Percentiles rank a stretch among this genome's conserved stretches.
Evolutionary conservation across 1,140 invertebrate genomes (phyloP).

Genomic region (Sminthurinus signatus): DNA sequence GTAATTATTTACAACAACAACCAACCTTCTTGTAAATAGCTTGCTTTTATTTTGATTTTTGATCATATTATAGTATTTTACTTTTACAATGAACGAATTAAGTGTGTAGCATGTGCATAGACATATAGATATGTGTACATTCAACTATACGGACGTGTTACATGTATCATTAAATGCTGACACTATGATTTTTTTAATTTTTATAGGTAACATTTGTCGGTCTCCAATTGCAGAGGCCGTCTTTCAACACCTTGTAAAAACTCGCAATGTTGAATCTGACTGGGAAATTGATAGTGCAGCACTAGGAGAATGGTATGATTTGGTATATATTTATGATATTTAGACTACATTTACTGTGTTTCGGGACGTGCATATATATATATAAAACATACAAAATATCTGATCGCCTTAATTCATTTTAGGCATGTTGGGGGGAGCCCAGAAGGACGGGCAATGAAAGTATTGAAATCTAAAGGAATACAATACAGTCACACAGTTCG

Average conservation of each 20-base stretch:
- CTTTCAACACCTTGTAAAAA: constrained; percentile 63
- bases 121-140: neutral
- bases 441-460: constrained; percentile 65
- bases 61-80: neutral
- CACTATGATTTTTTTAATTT: constrained; percentile 11
- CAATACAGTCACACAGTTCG: constrained; percentile 67
- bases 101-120: neutral
- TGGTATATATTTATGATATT: no score
- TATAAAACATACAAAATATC: no score
- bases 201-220: constrained; percentile 82
- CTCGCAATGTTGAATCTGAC: constrained; percentile 53
- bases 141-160: no score
- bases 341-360: no score
- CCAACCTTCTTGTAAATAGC: neutral
- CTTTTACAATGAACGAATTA: neutral
- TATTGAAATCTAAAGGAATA: constrained; percentile 64
- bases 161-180: no score
- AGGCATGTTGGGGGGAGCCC: constrained; percentile 77
- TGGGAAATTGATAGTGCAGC: constrained; percentile 87
- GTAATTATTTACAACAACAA: neutral
- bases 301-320: constrained; percentile 69
- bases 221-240: constrained; percentile 91
- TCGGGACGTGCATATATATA: no score
- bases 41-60: neutral
- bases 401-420: constrained; percentile 66